Evolutionary conservation across 2,888 invertebrate species (phyloP).

Genomic region (Cantharis lateralis): DNA sequence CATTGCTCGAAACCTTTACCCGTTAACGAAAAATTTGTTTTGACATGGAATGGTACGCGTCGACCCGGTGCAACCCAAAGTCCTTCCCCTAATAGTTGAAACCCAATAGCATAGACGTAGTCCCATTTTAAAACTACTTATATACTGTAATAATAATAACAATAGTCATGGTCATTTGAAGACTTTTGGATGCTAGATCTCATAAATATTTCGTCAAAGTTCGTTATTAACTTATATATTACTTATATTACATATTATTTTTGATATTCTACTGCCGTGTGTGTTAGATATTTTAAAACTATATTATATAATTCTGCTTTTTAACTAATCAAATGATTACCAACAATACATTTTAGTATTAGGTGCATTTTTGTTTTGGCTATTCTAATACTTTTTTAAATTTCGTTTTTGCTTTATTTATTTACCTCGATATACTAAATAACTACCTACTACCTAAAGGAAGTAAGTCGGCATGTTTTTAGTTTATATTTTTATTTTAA

Average conservation of each 20-base stretch:
- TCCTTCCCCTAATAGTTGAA: conserved; percentile 34
- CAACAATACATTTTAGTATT: conserved; percentile 29
- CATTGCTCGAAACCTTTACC: conserved; percentile 35
- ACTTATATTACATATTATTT: conserved; percentile 31
- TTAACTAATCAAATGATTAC: conserved; percentile 40
- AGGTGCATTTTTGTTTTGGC: conserved; percentile 33
- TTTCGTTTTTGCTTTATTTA: conserved; percentile 4
- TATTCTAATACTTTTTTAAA: conserved; percentile 10
- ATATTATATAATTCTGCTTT: conserved; percentile 41
- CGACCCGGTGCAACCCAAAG: conserved; percentile 21
- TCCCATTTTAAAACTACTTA: conserved; percentile 6
- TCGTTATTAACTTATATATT: conserved; percentile 11
- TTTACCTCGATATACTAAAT: conserved; percentile 22
- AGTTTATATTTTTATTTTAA: not conserved
- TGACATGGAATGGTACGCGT: conserved; percentile 35
- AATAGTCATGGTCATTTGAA: conserved; percentile 20
- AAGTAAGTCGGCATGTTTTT: not conserved
- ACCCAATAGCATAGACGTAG: conserved; percentile 35
- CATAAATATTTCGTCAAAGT: conserved; percentile 29
- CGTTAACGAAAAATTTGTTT: conserved; percentile 18
- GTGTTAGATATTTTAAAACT: conserved; percentile 51
- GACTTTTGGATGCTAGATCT: conserved; percentile 26
- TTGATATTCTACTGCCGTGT: conserved; percentile 51
- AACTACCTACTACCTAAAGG: no score
- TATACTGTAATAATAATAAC: not conserved